Percentiles rank a stretch among this genome's conserved stretches.
These are phyloP conservation scores for Stictocephala bisonia DNA, from an alignment of 2,888 invertebrate species.

Conservation along the genomic window DNA sequence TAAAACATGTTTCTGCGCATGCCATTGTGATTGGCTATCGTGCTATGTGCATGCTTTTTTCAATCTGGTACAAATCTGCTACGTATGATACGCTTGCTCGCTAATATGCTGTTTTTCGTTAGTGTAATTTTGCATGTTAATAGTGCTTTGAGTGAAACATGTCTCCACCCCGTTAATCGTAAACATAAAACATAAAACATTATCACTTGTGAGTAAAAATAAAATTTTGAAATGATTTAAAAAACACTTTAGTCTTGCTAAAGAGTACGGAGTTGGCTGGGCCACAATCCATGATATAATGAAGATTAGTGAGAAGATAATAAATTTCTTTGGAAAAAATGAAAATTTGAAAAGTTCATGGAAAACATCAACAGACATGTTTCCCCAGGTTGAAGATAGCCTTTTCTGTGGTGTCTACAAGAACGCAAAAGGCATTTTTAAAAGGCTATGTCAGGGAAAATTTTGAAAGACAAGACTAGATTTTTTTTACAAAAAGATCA, in stretches of 20 bases:
- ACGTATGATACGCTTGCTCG: too few relatives aligned
- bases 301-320: neutral
- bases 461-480: neutral
- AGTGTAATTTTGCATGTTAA: too few relatives aligned
- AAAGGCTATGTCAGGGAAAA: constrained; percentile 14
- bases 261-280: neutral
- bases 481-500: neutral
- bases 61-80: too few relatives aligned
- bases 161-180: too few relatives aligned
- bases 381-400: constrained; percentile 8
- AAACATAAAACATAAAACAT: constrained; percentile 8
- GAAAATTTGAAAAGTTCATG: neutral
- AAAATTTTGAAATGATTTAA: neutral
- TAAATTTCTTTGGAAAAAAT: neutral
- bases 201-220: neutral
- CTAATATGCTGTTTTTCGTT: too few relatives aligned
- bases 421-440: neutral
- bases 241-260: constrained; percentile 1
- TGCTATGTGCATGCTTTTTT: too few relatives aligned
- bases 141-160: too few relatives aligned
- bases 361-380: neutral
- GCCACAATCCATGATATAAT: neutral
- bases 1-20: too few relatives aligned
- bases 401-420: constrained; percentile 10
- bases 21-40: too few relatives aligned